Evolutionary conservation across 2,797 vertebrate genomes (phyloP).

Genomic region (Lemur catta): DNA sequence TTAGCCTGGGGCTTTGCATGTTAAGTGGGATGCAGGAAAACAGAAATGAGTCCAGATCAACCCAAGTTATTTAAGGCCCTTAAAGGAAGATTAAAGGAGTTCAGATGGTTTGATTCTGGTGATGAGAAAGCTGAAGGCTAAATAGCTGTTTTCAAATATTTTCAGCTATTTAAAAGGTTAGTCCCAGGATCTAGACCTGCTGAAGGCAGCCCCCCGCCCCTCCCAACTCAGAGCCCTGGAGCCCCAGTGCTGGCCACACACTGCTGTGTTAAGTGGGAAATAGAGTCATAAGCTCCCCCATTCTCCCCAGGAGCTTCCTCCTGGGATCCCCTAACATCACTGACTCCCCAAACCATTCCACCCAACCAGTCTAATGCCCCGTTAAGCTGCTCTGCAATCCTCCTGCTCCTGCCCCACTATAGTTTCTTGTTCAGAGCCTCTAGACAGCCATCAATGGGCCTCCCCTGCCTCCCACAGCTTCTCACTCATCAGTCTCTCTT

Average conservation of each 20-base stretch:
- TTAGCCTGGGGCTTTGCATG: slow-evolving; percentile 46
- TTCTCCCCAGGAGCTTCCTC: not conserved
- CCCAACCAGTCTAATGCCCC: not conserved
- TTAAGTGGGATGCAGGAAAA: slow-evolving; percentile 56
- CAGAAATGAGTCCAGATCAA: not conserved
- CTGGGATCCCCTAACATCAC: not conserved
- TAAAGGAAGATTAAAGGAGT: slow-evolving; percentile 19
- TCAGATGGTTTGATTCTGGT: not conserved
- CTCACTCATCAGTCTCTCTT: not conserved
- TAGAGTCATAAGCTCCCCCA: not conserved
- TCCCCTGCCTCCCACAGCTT: not conserved
- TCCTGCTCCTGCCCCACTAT: not conserved
- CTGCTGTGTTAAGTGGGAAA: not conserved
- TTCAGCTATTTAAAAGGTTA: not conserved
- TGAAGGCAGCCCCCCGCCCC: not conserved
- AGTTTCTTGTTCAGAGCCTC: not conserved
- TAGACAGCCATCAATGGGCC: not conserved
- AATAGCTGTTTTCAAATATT: not conserved
- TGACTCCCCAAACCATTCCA: not conserved
- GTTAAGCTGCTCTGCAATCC: not conserved
- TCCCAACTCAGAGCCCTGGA: not conserved
- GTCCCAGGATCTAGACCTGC: not conserved
- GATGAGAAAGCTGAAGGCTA: not conserved
- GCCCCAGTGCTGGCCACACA: not conserved
- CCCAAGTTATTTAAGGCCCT: not conserved